A percentile compares a stretch with the other conserved stretches of the same genome.
These are phyloP conservation scores for Pissodes strobi DNA, from an alignment of 1,140 invertebrate species.

Conservation along the genomic window DNA sequence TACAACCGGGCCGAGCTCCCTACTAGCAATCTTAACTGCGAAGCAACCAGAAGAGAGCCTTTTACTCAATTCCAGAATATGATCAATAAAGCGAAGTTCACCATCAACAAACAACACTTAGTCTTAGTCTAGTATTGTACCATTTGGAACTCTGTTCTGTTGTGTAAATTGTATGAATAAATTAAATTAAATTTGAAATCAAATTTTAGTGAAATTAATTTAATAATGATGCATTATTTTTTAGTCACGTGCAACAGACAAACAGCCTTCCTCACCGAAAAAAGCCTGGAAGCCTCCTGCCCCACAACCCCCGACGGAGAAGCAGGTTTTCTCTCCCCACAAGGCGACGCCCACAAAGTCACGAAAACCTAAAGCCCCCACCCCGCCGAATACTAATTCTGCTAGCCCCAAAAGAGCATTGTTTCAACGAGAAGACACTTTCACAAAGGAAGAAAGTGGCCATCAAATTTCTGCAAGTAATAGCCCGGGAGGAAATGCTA, in stretches of 20 bases:
- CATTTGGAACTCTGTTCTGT: too few relatives aligned
- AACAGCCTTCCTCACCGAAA: slow-evolving; percentile 32
- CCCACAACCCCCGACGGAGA: slow-evolving; percentile 43
- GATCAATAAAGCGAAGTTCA: too few relatives aligned
- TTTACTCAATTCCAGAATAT: too few relatives aligned
- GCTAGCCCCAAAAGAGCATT: slow-evolving; percentile 19
- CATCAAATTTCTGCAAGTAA: background rate
- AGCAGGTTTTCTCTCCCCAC: background rate
- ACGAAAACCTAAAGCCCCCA: slow-evolving; percentile 41
- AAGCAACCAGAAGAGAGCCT: too few relatives aligned
- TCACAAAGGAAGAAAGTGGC: background rate
- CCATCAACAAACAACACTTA: background rate
- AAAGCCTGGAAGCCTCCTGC: slow-evolving; percentile 51
- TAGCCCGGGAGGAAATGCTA: too few relatives aligned
- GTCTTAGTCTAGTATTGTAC: too few relatives aligned
- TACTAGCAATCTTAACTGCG: too few relatives aligned
- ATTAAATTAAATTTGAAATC: too few relatives aligned
- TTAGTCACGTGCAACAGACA: slow-evolving; percentile 22
- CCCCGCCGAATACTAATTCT: slow-evolving; percentile 30
- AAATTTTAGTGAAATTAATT: too few relatives aligned
- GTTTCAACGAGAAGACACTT: background rate
- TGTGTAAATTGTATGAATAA: too few relatives aligned
- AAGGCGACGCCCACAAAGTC: slow-evolving; percentile 25
- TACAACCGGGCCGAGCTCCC: too few relatives aligned
- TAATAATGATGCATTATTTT: too few relatives aligned